A percentile compares a stretch with the other conserved stretches of the same genome.
These are phyloP conservation scores for Hemicrepidius hirtus DNA, from an alignment of 2,888 invertebrate genomes.

Conservation along the genomic window DNA sequence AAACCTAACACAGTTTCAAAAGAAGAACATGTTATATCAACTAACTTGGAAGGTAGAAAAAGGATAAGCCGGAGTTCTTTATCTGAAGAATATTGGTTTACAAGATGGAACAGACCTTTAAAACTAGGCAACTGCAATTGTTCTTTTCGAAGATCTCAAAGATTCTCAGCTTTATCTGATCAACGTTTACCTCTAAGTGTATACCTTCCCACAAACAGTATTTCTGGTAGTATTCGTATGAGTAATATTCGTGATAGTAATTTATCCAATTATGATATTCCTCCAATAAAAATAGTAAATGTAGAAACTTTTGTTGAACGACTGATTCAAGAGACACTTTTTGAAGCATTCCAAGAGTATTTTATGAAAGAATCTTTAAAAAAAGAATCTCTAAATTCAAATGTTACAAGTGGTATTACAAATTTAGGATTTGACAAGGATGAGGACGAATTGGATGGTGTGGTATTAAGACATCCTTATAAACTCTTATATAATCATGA, in stretches of 20 bases:
- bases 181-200: slow-evolving; percentile 51
- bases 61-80: slow-evolving; percentile 65
- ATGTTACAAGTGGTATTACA: slow-evolving; percentile 56
- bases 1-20: slow-evolving; percentile 58
- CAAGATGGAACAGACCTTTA: slow-evolving; percentile 71
- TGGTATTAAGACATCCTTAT: slow-evolving; percentile 55
- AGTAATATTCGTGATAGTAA: slow-evolving; percentile 36
- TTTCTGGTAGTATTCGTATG: slow-evolving; percentile 36
- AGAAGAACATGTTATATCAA: slow-evolving; percentile 54
- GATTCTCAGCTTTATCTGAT: slow-evolving; percentile 64
- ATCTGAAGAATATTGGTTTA: slow-evolving; percentile 73
- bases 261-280: slow-evolving; percentile 59
- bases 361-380: slow-evolving; percentile 55
- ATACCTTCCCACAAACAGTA: slow-evolving; percentile 39
- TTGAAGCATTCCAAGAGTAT: slow-evolving; percentile 69
- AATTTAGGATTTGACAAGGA: slow-evolving; percentile 65
- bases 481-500: slow-evolving; percentile 20
- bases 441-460: slow-evolving; percentile 60
- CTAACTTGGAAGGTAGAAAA: slow-evolving; percentile 54
- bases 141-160: slow-evolving; percentile 69
- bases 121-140: slow-evolving; percentile 69
- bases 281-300: slow-evolving; percentile 64
- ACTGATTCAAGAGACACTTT: slow-evolving; percentile 67
- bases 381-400: slow-evolving; percentile 12
- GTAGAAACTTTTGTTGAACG: slow-evolving; percentile 69